These are phyloP conservation scores for Cotesia typhae DNA, from an alignment of 1,140 invertebrate genomes.

Conservation along the genomic window DNA sequence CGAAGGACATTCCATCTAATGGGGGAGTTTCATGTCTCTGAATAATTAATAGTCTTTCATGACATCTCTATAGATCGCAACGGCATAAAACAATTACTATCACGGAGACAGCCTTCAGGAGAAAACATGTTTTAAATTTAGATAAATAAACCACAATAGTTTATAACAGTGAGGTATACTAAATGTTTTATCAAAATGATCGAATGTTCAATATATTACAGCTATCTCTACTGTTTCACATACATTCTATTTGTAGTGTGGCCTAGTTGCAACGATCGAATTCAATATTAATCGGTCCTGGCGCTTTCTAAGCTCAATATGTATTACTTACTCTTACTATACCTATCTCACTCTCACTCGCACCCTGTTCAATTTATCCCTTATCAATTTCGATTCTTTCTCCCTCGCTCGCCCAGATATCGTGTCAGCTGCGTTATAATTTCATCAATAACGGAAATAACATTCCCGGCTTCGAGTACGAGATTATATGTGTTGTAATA, in stretches of 20 bases:
- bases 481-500: constrained; percentile 23
- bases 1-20: no score
- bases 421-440: constrained; percentile 9
- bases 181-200: constrained; percentile 24
- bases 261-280: constrained; percentile 30
- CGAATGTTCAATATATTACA: constrained; percentile 16
- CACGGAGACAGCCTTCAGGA: no score
- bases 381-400: no score
- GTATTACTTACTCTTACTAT: background rate
- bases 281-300: constrained; percentile 32
- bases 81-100: no score
- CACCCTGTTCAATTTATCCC: background rate
- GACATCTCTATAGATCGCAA: no score
- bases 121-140: background rate
- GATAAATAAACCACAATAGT: background rate
- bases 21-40: no score
- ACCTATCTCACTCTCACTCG: constrained; percentile 5
- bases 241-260: constrained; percentile 32
- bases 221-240: constrained; percentile 17
- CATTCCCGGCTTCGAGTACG: constrained; percentile 16
- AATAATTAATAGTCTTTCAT: no score
- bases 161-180: background rate
- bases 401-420: background rate
- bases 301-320: constrained; percentile 27
- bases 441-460: constrained; percentile 31